Conservation (phyloP, 2,113 vertebrate species). For the Felis catus region F.catus_Fca126_mat1.0 CM031421.1:107877501-107878000, state of each 20-base stretch:
- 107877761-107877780: constrained; percentile 94
- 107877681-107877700: accelerated
- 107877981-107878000: accelerated
- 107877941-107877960: accelerated
- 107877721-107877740: constrained; percentile 95
- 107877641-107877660: not conserved
- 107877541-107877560: constrained; percentile 86
- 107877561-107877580: constrained; percentile 87
- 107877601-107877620: constrained; percentile 94
- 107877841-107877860: not conserved
- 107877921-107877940: accelerated
- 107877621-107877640: constrained; percentile 94
- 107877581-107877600: constrained; percentile 90
- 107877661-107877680: accelerated
- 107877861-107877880: not conserved
- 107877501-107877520: not conserved
- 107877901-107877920: accelerated
- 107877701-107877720: constrained; percentile 7
- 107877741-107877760: constrained; percentile 91
- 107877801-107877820: constrained; percentile 93
- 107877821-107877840: constrained; percentile 80
- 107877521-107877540: not conserved
- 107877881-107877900: no score
- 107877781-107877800: constrained; percentile 89
- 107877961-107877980: not conserved